Evolutionary conservation across 1,140 invertebrate species (phyloP).

Genomic region (Ruditapes philippinarum): DNA sequence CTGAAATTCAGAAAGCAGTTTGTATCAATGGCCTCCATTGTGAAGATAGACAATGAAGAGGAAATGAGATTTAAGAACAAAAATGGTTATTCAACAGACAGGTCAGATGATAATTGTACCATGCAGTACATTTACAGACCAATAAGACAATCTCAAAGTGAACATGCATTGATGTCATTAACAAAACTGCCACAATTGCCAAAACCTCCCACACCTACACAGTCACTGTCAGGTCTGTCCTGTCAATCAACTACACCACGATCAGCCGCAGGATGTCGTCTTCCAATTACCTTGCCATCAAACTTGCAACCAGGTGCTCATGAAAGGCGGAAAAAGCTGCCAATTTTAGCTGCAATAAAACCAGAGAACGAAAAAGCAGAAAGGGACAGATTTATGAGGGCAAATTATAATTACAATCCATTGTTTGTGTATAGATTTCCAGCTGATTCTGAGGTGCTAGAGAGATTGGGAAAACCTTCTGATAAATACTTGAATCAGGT

Average conservation of each 20-base stretch:
- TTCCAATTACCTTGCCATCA: constrained; percentile 56
- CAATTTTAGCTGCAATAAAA: constrained; percentile 77
- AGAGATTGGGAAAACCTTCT: constrained; percentile 74
- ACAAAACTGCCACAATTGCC: constrained; percentile 61
- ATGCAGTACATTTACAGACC: constrained; percentile 40
- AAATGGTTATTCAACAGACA: not conserved
- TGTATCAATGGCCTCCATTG: constrained; percentile 54
- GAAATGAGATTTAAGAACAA: not conserved
- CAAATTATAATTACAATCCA: constrained; percentile 79
- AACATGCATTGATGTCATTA: constrained; percentile 36
- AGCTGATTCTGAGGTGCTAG: constrained; percentile 72
- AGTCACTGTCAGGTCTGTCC: not conserved
- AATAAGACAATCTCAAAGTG: constrained; percentile 10
- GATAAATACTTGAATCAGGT: constrained; percentile 72
- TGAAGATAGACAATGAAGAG: constrained; percentile 37
- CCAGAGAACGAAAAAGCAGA: constrained; percentile 79
- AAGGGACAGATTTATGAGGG: constrained; percentile 77
- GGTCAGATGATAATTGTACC: not conserved
- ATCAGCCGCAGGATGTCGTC: constrained; percentile 37
- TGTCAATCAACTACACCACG: constrained; percentile 25
- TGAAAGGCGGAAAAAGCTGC: constrained; percentile 73
- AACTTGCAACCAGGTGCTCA: constrained; percentile 53
- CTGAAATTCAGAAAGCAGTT: constrained; percentile 48
- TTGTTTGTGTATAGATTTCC: constrained; percentile 75
- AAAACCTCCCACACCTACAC: constrained; percentile 16